Conservation (phyloP, 2,888 invertebrate genomes). For the Caenorhabditis panamensis region DNA sequence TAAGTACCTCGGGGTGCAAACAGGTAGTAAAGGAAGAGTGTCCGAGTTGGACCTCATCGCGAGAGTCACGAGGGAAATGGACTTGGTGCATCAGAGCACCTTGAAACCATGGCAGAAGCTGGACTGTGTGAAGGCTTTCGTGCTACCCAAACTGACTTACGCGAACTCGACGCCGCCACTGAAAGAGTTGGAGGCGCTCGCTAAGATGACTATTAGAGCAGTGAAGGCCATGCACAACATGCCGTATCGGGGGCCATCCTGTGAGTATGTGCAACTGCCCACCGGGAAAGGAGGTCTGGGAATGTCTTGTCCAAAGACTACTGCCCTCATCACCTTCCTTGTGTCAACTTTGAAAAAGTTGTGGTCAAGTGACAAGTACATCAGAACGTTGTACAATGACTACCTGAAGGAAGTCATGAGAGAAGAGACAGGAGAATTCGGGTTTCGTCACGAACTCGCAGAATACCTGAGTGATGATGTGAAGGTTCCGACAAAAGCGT, state of each 20-base stretch:
- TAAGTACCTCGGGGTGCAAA: conserved; percentile 34
- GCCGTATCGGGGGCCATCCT: background rate
- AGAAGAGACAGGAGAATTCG: too few species aligned
- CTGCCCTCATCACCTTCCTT: background rate
- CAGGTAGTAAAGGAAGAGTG: background rate
- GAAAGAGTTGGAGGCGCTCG: background rate
- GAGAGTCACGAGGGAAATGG: conserved; percentile 2
- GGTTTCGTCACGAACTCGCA: too few species aligned
- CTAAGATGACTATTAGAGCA: too few species aligned
- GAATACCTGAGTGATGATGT: too few species aligned
- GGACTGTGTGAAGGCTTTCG: conserved; percentile 36
- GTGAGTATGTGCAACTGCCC: conserved; percentile 6
- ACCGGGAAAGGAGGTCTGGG: conserved; percentile 1
- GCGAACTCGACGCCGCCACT: conserved; percentile 6
- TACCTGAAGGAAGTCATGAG: too few species aligned
- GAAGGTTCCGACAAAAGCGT: conserved; percentile 15
- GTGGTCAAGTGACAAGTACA: background rate
- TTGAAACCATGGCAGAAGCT: conserved; percentile 44
- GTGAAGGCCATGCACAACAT: too few species aligned
- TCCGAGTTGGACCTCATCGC: conserved; percentile 2
- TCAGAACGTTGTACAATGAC: background rate
- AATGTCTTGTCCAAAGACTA: background rate
- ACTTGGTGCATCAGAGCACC: background rate
- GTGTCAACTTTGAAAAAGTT: background rate
- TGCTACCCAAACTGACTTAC: conserved; percentile 27